phyloP scores from a whole-genome alignment of 2,888 invertebrate species.

The Pycnomerus fuliginosus region DNA sequence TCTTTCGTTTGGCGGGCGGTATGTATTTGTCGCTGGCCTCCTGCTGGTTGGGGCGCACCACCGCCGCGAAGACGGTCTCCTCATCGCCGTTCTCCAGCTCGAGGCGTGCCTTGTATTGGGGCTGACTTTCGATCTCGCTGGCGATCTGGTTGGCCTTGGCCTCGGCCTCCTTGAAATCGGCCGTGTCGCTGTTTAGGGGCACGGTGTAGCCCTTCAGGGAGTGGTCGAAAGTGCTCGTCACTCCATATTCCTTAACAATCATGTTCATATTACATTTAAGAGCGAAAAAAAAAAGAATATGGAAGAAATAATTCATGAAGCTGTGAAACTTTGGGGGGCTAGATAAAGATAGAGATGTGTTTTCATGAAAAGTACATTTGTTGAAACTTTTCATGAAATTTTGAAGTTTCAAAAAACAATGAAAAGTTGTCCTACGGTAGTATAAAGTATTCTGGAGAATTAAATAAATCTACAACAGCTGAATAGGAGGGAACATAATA shows the following conservation, averaged over 20 bases:
- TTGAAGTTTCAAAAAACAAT: too few relatives aligned
- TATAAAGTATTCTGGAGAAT: too few relatives aligned
- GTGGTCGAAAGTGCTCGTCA: constrained; percentile 90
- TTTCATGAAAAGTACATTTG: too few relatives aligned
- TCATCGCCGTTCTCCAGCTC: constrained; percentile 92
- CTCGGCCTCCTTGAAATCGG: constrained; percentile 79
- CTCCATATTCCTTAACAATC: constrained; percentile 89
- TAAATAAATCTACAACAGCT: too few relatives aligned
- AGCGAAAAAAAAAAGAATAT: too few relatives aligned
- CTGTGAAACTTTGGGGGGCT: too few relatives aligned
- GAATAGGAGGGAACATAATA: too few relatives aligned
- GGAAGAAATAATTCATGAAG: too few relatives aligned
- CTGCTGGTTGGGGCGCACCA: constrained; percentile 60
- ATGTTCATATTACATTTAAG: too few relatives aligned
- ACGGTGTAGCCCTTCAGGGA: constrained; percentile 90
- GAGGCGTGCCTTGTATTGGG: constrained; percentile 75
- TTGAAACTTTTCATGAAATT: too few relatives aligned
- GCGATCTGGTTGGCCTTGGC: constrained; percentile 89
- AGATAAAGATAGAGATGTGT: too few relatives aligned
- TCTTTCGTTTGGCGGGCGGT: constrained; percentile 78
- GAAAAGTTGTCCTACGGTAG: too few relatives aligned
- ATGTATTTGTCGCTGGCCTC: constrained; percentile 64
- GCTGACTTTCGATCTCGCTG: constrained; percentile 87
- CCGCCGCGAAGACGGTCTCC: constrained; percentile 85
- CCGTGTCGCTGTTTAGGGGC: constrained; percentile 81